Evolutionary conservation across 2,113 vertebrate genomes (phyloP), one percentile per base, ranked within the genome.

Genomic region (Strix uralensis): DNA sequence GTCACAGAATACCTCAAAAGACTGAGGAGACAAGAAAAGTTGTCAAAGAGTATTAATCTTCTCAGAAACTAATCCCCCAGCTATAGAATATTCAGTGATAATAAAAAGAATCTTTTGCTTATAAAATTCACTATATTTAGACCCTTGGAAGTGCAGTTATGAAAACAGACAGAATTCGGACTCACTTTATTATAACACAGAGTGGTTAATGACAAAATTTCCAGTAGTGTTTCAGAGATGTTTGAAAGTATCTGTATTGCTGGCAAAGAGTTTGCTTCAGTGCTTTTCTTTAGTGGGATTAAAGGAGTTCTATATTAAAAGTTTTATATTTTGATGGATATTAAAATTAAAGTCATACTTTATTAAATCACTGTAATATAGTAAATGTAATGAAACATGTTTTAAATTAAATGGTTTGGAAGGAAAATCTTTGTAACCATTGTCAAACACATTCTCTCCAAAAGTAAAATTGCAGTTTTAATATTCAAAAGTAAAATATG

Each of bases 321-420:
- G 10, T 70, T 88, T 91, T 89, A 61, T 44, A 32, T 84, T 86
- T 89, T 70, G 29, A 66, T 79, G 27, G 52, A 63, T 81, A 75
- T 70, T 92, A 61, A 95, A 91, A 94, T 85, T 88, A 81, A 94
- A 91, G 18, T 62, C 7, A 74, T 55, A 55, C 20, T 81, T 92
- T 61, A 91, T 94, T 87, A 78, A 87, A 92, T 80, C 55, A 69
- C 19, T 89, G 32, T 27, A 73, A 90, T 84, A 78, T 12, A 89
- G 16, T 89, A 94, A 84, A 91, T n/a, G 7, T 38, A 89, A 79
- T 85, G 38, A 92, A 96, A 82, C 30, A 55, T 79, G 17, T 32
- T 87, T 93, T n/a, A 55, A 93, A 77, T 81, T 73, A 87, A 70
- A 71, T 44, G 4, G 5, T 81, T 92, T 92, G 36, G 38, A 93